phyloP scores from a whole-genome alignment of 2,797 vertebrate genomes.

The Picus viridis region DNA sequence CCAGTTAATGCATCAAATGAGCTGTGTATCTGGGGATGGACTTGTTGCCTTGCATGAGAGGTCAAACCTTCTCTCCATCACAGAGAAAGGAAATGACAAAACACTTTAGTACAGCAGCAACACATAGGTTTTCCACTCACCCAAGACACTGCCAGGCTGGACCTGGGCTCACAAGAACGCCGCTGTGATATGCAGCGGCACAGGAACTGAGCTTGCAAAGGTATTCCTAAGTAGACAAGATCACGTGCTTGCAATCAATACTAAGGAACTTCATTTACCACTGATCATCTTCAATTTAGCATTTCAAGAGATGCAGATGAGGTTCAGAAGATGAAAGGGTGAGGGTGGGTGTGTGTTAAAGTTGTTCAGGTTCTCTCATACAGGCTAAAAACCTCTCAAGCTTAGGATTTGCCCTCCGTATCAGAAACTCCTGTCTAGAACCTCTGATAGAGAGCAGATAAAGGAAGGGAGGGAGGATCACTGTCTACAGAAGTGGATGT shows the following conservation, averaged over 20 bases:
- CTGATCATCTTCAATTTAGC: background rate
- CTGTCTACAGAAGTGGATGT: background rate
- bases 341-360: rapidly evolving
- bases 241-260: background rate
- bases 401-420: background rate
- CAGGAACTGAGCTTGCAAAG: background rate
- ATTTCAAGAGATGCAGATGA: background rate
- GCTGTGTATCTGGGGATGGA: background rate
- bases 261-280: background rate
- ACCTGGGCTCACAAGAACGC: background rate
- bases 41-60: background rate
- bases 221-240: background rate
- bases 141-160: rapidly evolving
- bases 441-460: background rate
- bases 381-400: background rate
- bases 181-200: background rate
- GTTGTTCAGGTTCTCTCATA: background rate
- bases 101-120: background rate
- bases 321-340: background rate
- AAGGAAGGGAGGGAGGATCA: background rate
- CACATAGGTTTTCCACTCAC: background rate
- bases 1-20: background rate
- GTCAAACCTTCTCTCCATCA: background rate
- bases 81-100: background rate
- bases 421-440: background rate